phyloP scores from a whole-genome alignment of 2,797 vertebrate species.

The Epinephelus malabaricus region DNA sequence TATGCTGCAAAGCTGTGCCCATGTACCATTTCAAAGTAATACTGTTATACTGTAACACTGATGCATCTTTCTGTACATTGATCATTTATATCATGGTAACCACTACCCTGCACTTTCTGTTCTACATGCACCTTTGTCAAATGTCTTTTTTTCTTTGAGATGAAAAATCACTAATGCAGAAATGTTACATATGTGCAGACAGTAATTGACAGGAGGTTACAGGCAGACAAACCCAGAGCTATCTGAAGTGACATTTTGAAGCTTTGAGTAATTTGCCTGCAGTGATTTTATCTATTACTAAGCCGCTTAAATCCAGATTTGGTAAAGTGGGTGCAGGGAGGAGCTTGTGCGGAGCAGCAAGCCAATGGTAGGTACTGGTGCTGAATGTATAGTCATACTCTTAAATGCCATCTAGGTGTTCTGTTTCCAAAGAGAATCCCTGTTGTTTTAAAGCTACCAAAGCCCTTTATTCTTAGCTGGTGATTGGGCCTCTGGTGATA shows the following conservation, averaged over 20 bases:
- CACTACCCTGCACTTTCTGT: background rate
- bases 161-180: background rate
- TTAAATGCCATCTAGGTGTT: constrained; percentile 20
- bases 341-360: background rate
- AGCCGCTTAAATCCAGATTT: background rate
- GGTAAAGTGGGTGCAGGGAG: background rate
- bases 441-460: constrained; percentile 40
- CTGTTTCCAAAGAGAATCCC: constrained; percentile 53
- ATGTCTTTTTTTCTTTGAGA: background rate
- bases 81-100: background rate
- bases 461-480: constrained; percentile 51
- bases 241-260: background rate
- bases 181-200: background rate
- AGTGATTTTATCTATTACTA: background rate
- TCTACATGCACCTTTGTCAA: background rate
- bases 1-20: background rate
- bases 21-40: background rate
- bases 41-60: background rate
- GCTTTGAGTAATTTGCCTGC: background rate
- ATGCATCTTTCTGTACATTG: background rate
- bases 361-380: background rate
- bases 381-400: background rate
- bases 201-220: background rate
- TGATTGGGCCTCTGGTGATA: constrained; percentile 72
- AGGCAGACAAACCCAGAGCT: background rate